phyloP scores from a whole-genome alignment of 2,113 vertebrate species.

The Hemicordylus capensis region DNA sequence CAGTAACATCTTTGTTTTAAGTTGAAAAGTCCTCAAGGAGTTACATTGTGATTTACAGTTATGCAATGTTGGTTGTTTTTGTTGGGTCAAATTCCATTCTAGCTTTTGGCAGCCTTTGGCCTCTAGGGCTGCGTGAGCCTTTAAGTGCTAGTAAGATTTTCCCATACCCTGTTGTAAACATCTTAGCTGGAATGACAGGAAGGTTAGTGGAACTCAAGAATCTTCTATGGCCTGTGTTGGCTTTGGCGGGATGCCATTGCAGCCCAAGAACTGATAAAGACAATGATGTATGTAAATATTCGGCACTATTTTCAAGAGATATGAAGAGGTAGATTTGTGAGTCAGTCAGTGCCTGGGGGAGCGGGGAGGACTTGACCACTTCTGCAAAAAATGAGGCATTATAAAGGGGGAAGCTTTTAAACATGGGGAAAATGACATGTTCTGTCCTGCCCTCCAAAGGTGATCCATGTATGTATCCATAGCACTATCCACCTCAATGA shows the following conservation, averaged over 20 bases:
- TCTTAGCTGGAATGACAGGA: constrained; percentile 7
- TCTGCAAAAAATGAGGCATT: neutral
- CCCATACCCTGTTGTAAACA: constrained; percentile 5
- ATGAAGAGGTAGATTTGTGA: neutral
- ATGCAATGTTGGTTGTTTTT: constrained; percentile 4
- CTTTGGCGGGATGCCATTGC: constrained; percentile 13
- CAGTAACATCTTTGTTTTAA: neutral
- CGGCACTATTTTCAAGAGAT: neutral
- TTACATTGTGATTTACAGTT: constrained; percentile 10
- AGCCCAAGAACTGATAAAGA: neutral
- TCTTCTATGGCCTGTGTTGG: neutral
- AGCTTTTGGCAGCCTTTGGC: constrained; percentile 11
- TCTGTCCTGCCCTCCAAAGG: neutral
- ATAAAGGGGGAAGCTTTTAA: neutral
- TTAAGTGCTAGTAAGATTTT: neutral
- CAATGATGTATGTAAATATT: neutral
- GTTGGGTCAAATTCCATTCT: constrained; percentile 6
- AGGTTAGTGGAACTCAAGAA: neutral
- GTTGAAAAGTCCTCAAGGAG: neutral
- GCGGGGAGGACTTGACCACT: neutral
- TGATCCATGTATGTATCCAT: neutral
- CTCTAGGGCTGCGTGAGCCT: constrained; percentile 15
- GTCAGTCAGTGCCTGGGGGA: neutral
- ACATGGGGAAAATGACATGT: neutral
- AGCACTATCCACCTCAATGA: neutral